Conservation (phyloP, 30 jellyfish, hydroid and myxozoan genomes). For the Clytia hemisphaerica region DNA sequence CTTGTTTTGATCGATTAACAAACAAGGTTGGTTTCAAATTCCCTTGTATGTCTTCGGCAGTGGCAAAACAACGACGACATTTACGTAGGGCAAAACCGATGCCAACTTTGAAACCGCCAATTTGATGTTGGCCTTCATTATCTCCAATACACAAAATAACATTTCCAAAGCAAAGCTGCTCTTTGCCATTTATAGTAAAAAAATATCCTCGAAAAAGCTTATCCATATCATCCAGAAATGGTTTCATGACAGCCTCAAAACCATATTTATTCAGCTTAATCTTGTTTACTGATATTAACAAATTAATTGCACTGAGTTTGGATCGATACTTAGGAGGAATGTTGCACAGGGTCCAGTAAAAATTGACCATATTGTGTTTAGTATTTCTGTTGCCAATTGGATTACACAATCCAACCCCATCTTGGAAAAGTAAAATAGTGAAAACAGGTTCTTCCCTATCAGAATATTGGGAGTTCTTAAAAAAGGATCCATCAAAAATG, state of each 20-base stretch:
- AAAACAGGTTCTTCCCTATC: too few species aligned
- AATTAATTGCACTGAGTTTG: not conserved
- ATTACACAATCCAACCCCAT: slow-evolving; percentile 15
- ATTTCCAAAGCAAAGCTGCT: not conserved
- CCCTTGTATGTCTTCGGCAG: not conserved
- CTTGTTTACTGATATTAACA: not conserved
- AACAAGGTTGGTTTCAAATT: not conserved
- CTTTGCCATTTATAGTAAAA: slow-evolving; percentile 8
- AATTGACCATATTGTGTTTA: not conserved
- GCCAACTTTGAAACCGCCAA: slow-evolving; percentile 19
- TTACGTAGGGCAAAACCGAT: slow-evolving; percentile 10
- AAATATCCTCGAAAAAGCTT: not conserved
- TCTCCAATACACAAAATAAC: slow-evolving; percentile 18
- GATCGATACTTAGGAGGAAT: slow-evolving; percentile 10
- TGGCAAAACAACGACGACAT: slow-evolving; percentile 10
- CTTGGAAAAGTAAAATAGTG: slow-evolving; percentile 8
- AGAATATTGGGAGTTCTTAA: slow-evolving; percentile 16
- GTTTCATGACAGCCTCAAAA: not conserved
- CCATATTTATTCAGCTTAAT: slow-evolving; percentile 1
- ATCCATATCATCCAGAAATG: slow-evolving; percentile 2
- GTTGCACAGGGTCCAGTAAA: slow-evolving; percentile 4
- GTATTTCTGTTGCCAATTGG: slow-evolving; percentile 13
- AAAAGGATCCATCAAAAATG: slow-evolving; percentile 16
- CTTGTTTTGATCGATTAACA: not conserved
- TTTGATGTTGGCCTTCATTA: slow-evolving; percentile 14